phyloP scores from a whole-genome alignment of 2,888 invertebrate species.

The Amphiduros pacificus region DNA sequence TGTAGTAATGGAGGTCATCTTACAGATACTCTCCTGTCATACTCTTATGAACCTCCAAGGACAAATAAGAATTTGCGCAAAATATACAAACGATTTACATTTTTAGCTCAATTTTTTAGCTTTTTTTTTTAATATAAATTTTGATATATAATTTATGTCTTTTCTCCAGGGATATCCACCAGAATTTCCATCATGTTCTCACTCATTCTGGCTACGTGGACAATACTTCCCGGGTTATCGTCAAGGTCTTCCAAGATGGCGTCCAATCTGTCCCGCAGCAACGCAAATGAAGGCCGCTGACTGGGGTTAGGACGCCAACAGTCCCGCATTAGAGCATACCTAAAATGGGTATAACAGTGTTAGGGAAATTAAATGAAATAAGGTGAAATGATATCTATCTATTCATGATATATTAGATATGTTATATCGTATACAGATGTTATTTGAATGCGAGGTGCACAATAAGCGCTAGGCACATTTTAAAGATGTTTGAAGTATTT shows the following conservation, averaged over 20 bases:
- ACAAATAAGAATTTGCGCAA: too few relatives aligned
- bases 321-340: conserved; percentile 22
- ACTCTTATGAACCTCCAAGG: too few relatives aligned
- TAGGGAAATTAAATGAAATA: background rate
- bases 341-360: background rate
- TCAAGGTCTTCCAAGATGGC: conserved; percentile 4
- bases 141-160: too few relatives aligned
- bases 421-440: background rate
- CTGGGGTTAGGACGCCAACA: conserved; percentile 18
- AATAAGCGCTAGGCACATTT: too few relatives aligned
- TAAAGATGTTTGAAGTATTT: too few relatives aligned
- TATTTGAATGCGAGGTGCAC: background rate
- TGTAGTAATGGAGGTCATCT: too few relatives aligned
- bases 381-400: too few relatives aligned
- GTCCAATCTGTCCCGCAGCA: conserved; percentile 1
- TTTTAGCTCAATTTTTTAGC: too few relatives aligned
- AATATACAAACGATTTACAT: too few relatives aligned
- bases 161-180: conserved; percentile 17
- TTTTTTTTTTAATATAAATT: too few relatives aligned
- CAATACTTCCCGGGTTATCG: conserved; percentile 7
- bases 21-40: too few relatives aligned
- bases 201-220: conserved; percentile 10
- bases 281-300: conserved; percentile 8
- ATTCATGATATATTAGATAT: background rate
- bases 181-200: conserved; percentile 20